phyloP scores from a whole-genome alignment of 2,888 invertebrate genomes.

The Dynastes maya region DNA sequence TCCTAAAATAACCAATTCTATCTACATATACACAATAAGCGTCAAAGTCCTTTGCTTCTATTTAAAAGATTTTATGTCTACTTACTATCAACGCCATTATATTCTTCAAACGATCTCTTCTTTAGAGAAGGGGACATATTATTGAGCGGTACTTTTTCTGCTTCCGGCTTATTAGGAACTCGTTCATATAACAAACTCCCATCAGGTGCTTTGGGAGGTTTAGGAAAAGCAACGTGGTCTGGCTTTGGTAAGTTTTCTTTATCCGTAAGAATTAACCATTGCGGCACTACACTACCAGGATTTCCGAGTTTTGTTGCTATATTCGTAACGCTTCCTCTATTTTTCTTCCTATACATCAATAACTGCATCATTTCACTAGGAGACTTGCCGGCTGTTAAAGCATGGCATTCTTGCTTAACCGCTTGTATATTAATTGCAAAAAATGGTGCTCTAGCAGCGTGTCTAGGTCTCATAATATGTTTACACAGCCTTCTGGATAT shows the following conservation, averaged over 20 bases:
- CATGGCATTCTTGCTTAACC: constrained; percentile 90
- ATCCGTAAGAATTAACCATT: constrained; percentile 83
- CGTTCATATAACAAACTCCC: constrained; percentile 91
- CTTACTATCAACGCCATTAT: constrained; percentile 89
- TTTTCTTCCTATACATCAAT: constrained; percentile 73
- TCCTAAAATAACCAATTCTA: too few species aligned
- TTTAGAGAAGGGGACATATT: constrained; percentile 79
- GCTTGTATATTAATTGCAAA: constrained; percentile 84
- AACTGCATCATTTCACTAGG: constrained; percentile 74
- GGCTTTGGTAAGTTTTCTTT: constrained; percentile 86
- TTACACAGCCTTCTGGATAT: constrained; percentile 91
- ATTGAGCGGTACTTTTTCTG: constrained; percentile 78
- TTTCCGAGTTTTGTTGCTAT: constrained; percentile 82
- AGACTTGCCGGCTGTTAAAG: constrained; percentile 75
- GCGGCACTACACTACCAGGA: constrained; percentile 74
- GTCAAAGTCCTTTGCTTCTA: too few species aligned
- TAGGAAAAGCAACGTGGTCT: constrained; percentile 88
- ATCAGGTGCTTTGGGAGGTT: constrained; percentile 92
- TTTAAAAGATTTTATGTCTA: neutral
- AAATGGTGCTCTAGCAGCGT: constrained; percentile 91
- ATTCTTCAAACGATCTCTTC: constrained; percentile 90
- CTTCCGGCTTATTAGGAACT: constrained; percentile 84
- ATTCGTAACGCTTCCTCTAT: constrained; percentile 79
- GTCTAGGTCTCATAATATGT: constrained; percentile 85
- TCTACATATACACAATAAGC: too few species aligned